These are phyloP conservation scores for Danio albolineatus DNA, from an alignment of 2,797 vertebrate species.

Conservation along the genomic window DNA sequence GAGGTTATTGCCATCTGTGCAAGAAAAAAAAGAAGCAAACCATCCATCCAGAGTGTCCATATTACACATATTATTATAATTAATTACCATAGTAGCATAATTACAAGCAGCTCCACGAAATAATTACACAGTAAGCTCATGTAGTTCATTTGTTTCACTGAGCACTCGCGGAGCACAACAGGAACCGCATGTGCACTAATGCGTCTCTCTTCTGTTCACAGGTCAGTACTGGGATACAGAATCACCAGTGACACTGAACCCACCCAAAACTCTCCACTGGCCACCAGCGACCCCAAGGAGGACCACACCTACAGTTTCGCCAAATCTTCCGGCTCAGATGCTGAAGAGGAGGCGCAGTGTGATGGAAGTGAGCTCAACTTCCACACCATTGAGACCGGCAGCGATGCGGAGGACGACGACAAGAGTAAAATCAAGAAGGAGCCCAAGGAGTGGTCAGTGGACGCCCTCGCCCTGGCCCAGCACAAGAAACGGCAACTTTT, in stretches of 20 bases:
- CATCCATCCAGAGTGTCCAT: conserved; percentile 2
- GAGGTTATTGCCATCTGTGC: conserved; percentile 27
- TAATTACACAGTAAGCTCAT: conserved; percentile 36
- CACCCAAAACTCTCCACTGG: conserved; percentile 84
- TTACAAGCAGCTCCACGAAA: conserved; percentile 32
- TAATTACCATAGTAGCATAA: conserved; percentile 26
- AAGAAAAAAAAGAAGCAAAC: conserved; percentile 5
- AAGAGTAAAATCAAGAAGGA: conserved; percentile 83
- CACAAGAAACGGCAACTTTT: conserved; percentile 87
- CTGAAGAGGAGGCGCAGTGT: conserved; percentile 76
- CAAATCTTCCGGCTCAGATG: conserved; percentile 82
- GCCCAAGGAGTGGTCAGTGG: conserved; percentile 83
- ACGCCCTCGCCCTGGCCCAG: conserved; percentile 82
- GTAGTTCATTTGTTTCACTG: conserved; percentile 13
- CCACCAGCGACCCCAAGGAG: conserved; percentile 88
- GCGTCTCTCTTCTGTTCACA: conserved; percentile 64
- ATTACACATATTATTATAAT: conserved; percentile 36
- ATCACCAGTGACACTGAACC: conserved; percentile 84
- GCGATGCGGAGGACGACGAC: conserved; percentile 85
- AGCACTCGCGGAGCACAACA: background rate
- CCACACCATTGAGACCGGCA: conserved; percentile 83
- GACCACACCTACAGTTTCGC: conserved; percentile 92
- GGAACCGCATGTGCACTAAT: conserved; percentile 17
- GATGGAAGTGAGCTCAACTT: conserved; percentile 82
- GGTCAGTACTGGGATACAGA: conserved; percentile 85